Evolutionary conservation across 2,113 vertebrate genomes (phyloP), one percentile per base, ranked within the genome.

Genomic region (Puntigrus tetrazona): DNA sequence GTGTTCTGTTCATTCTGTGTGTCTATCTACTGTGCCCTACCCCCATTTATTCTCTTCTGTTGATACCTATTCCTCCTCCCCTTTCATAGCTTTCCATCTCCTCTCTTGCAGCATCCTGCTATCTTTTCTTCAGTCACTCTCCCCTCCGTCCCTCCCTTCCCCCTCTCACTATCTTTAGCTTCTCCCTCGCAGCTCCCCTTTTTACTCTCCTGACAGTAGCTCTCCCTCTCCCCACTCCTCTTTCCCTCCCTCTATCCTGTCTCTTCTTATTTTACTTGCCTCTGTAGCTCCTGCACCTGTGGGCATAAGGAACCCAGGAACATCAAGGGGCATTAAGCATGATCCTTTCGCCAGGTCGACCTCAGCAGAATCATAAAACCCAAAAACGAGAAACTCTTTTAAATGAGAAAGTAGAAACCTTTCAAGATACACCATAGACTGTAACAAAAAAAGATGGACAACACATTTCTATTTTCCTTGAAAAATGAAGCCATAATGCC

Each of bases 121-220:
- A 65, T 61, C 25, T 67, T 80, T 61, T 59, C 78, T 80, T 47
- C 57, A 45, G 38, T 67, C 27, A 2, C 61, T 76, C 18, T 67
- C 27, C 25, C 57, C 36, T 34, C 65, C 63, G 31, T 22, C 65
- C 38, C 55, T 52, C 22, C 55, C 75, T 31, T 43, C 55, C 59
- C n/a, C 31, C 69, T 45, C 55, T 80, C 79, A 74, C 78, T 85
- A 79, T 85, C 79, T 83, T 85, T 85, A 85, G 83, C 41, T 29
- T 69, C 41, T 75, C 55, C 82, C 57, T 79, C 27, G 4, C 74
- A 43, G 77, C 43, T 76, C 85, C 72, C 16, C 83, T 87, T 61
- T 70, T 45, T 82, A 81, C 16, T 85, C 70, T 70, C 76, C 72
- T 34, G 20, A 67, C 65, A 78, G 69, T 63, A 43, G 57, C 36